phyloP scores from a whole-genome alignment of 2,113 vertebrate genomes.

The Pseudonaja textilis region DNA sequence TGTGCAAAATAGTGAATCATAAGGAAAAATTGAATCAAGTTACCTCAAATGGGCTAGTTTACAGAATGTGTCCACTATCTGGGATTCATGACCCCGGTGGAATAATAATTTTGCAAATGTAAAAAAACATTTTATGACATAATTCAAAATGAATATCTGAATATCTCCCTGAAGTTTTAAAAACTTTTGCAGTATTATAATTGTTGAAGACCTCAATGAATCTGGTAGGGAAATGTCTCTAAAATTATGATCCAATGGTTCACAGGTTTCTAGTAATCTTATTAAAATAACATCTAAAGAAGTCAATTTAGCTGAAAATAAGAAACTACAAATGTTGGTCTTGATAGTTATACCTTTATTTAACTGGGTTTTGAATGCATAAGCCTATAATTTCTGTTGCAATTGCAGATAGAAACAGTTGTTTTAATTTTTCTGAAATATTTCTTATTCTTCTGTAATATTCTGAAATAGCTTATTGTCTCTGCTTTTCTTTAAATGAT shows the following conservation, averaged over 20 bases:
- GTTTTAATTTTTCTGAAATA: background rate
- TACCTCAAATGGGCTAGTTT: background rate
- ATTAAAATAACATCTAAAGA: background rate
- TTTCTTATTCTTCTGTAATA: background rate
- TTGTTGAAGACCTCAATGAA: background rate
- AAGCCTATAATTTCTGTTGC: background rate
- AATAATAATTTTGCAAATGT: background rate
- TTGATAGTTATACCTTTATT: background rate
- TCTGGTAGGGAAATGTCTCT: background rate
- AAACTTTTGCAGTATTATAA: background rate
- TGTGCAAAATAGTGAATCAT: background rate
- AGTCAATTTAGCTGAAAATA: slow-evolving; percentile 31
- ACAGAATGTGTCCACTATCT: background rate
- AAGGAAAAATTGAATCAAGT: background rate
- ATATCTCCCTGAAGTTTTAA: too few species aligned
- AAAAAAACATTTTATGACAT: background rate
- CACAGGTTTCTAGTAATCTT: background rate
- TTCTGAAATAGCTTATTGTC: background rate
- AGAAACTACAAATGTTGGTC: background rate
- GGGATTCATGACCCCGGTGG: background rate
- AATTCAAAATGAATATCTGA: too few species aligned
- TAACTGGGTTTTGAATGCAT: background rate
- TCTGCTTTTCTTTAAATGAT: background rate
- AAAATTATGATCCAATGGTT: background rate
- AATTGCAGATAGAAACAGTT: background rate